Evolutionary conservation across 2,797 vertebrate species (phyloP).

Genomic region (Cossypha polioptera): DNA sequence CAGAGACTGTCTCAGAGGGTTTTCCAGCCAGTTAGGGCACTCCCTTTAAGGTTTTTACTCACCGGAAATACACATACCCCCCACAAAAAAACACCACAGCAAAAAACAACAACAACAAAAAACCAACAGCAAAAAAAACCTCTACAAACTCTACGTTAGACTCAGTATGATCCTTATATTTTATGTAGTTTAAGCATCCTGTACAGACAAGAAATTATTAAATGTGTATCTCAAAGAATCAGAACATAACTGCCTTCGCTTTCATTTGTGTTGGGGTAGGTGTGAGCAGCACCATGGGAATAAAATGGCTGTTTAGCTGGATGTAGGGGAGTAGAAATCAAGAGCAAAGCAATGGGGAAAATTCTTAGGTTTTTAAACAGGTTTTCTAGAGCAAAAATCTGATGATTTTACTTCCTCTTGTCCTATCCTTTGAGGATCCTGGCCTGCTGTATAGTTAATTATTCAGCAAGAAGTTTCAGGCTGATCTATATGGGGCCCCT

Average conservation of each 20-base stretch:
- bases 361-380: background rate
- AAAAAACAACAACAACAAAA: background rate
- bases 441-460: background rate
- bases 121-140: background rate
- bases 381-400: background rate
- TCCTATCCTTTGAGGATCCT: background rate
- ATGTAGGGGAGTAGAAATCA: background rate
- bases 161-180: background rate
- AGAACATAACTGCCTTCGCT: background rate
- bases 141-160: background rate
- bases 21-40: background rate
- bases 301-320: background rate
- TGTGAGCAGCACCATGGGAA: background rate
- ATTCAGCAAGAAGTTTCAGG: background rate
- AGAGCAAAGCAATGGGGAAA: background rate
- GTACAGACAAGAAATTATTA: background rate
- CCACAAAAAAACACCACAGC: background rate
- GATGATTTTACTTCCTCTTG: background rate
- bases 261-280: background rate
- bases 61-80: background rate
- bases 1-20: background rate
- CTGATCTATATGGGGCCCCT: background rate
- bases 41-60: background rate
- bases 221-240: background rate
- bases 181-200: background rate